Base-by-base conservation (phyloP, 2,888 invertebrate genomes). In the Apodemia duryi region DNA sequence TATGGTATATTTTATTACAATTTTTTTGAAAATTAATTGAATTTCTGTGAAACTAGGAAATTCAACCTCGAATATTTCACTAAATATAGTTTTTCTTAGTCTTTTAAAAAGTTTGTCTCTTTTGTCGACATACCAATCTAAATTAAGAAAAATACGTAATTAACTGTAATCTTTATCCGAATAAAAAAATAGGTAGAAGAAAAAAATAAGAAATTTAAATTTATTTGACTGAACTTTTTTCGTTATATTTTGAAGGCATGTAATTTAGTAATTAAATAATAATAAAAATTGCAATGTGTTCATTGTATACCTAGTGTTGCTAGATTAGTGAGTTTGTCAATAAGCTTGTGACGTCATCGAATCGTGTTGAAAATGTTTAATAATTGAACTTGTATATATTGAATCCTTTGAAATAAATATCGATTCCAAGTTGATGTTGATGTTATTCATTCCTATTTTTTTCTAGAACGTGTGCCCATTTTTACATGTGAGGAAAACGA, bases 281-380 rank as follows among this genome's bases (percentile, higher is more conserved):
- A 72, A 75, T 77, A 67, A 62, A 81, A 82, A 80, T 85, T 84
- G 77, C 80, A 81, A 85, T 84, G 86, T 88, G 87, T 88, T 88
- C 86, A 86, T 83, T 85, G 83, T 85, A 84, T 77, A 79, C 76
- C 79, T 88, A 88, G 86, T 83, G 82, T 84, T 84, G 87, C 87
- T 88, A 88, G 87, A 76, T 70, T 84, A 82, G 80, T 72, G 73
- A 65, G 69, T 71, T 68, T 70, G 69, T 67, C 69, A 67, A 67
- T 72, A 79, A 77, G 74, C 70, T 76, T 73, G 77, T 78, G 73
- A 77, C 78, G 77, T 82, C 80, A 77, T 77, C 71, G 77, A 79
- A 78, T 78, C 78, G 83, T 86, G 83, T 85, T 84, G 82, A 83
- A 75, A 76, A 66, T 66, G 69, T 63, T 63, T 61, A 73, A 72